Evolutionary conservation across 1,140 invertebrate genomes (phyloP).

Genomic region (Drosophila elegans): DNA sequence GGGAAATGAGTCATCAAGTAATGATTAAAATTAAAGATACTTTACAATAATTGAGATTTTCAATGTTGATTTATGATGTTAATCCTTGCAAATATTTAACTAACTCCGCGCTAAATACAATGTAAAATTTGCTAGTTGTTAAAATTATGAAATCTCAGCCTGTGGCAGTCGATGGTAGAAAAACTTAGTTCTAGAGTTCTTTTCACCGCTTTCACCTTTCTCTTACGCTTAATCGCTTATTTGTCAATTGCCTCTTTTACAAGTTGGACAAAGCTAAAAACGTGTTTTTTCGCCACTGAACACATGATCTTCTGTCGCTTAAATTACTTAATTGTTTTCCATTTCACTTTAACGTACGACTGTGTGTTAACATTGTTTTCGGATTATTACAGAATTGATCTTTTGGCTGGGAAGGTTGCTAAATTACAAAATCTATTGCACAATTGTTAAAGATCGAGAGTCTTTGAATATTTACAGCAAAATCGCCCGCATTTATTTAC

Average conservation of each 20-base stretch:
- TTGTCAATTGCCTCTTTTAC: conserved; percentile 71
- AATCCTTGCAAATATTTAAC: conserved; percentile 71
- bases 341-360: conserved; percentile 19
- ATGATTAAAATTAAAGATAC: conserved; percentile 34
- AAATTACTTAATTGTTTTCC: conserved; percentile 49
- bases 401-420: not conserved
- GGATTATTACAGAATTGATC: conserved; percentile 13
- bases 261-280: conserved; percentile 63
- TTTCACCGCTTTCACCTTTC: conserved; percentile 37
- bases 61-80: conserved; percentile 31
- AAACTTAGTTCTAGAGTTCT: conserved; percentile 62
- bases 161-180: conserved; percentile 54
- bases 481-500: conserved; percentile 20
- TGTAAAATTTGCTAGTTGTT: conserved; percentile 77
- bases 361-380: conserved; percentile 40
- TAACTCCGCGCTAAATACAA: conserved; percentile 74
- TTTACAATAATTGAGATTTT: conserved; percentile 60
- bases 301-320: conserved; percentile 54
- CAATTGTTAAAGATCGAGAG: conserved; percentile 13
- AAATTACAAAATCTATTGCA: conserved; percentile 32
- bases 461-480: conserved; percentile 41
- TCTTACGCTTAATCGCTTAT: conserved; percentile 71
- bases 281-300: conserved; percentile 33
- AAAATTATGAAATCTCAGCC: conserved; percentile 67
- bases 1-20: conserved; percentile 16